Evolutionary conservation across 2,113 vertebrate species (phyloP).

Genomic region (Tragelaphus strepsiceros): DNA sequence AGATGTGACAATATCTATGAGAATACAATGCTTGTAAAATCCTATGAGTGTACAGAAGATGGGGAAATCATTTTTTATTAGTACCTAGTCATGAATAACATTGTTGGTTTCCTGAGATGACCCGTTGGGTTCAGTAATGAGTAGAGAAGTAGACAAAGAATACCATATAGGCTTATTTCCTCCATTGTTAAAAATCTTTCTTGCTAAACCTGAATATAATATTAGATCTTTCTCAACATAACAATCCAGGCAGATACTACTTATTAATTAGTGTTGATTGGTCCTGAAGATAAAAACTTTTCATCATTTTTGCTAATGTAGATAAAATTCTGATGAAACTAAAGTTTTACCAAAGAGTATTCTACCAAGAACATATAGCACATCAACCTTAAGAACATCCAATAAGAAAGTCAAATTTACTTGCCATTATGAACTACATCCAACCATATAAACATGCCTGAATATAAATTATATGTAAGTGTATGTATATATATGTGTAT

Average conservation of each 20-base stretch:
- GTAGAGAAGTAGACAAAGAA: not conserved
- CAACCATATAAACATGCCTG: not conserved
- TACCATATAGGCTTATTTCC: not conserved
- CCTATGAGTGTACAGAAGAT: not conserved
- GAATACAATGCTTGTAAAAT: not conserved
- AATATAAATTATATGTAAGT: not conserved
- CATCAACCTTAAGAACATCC: not conserved
- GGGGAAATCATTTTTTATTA: not conserved
- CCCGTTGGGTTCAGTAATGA: not conserved
- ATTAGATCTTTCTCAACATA: not conserved
- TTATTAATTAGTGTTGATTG: not conserved
- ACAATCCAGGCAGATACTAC: not conserved
- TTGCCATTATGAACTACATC: not conserved
- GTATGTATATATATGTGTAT: not conserved
- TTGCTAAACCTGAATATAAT: not conserved
- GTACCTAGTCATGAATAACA: not conserved
- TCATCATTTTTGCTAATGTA: not conserved
- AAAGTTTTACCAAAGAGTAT: not conserved
- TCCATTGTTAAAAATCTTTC: not conserved
- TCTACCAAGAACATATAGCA: not conserved
- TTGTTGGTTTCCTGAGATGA: not conserved
- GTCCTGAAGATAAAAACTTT: not conserved
- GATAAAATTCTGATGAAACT: not conserved
- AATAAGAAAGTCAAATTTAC: not conserved
- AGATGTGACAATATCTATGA: not conserved